Evolutionary conservation across 2,113 vertebrate species (phyloP).

Genomic region (Garra rufa): DNA sequence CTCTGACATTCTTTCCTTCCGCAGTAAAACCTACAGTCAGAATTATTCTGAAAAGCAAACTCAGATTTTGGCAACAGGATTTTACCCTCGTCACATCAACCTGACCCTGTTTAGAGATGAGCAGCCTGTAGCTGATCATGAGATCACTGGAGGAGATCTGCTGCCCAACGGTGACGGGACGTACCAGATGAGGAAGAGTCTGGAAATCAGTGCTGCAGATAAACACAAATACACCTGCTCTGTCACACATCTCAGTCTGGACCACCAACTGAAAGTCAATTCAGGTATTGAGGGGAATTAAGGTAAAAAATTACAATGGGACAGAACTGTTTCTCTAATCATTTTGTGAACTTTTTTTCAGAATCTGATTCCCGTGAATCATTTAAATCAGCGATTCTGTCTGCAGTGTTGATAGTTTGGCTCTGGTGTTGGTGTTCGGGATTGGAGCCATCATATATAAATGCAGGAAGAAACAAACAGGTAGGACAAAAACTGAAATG

Average conservation of each 20-base stretch:
- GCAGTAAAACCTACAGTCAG: too few relatives aligned
- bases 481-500: too few relatives aligned
- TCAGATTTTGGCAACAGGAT: constrained; percentile 32
- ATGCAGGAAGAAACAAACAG: too few relatives aligned
- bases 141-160: constrained; percentile 43
- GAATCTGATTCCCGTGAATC: background rate
- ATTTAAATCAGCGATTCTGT: background rate
- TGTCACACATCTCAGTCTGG: background rate
- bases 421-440: too few relatives aligned
- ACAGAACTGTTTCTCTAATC: too few relatives aligned
- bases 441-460: too few relatives aligned
- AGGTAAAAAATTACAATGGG: too few relatives aligned
- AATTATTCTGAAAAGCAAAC: too few relatives aligned
- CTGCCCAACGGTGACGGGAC: constrained; percentile 53
- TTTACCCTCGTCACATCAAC: constrained; percentile 50
- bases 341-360: too few relatives aligned
- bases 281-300: too few relatives aligned
- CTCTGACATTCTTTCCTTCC: background rate
- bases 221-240: too few relatives aligned
- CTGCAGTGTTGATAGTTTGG: background rate
- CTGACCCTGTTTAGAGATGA: constrained; percentile 49
- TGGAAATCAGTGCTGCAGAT: background rate
- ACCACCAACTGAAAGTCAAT: too few relatives aligned
- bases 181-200: constrained; percentile 51
- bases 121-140: constrained; percentile 39